Conservation (phyloP, 1,140 invertebrate species). For the Drosophila bifasciata region DNA sequence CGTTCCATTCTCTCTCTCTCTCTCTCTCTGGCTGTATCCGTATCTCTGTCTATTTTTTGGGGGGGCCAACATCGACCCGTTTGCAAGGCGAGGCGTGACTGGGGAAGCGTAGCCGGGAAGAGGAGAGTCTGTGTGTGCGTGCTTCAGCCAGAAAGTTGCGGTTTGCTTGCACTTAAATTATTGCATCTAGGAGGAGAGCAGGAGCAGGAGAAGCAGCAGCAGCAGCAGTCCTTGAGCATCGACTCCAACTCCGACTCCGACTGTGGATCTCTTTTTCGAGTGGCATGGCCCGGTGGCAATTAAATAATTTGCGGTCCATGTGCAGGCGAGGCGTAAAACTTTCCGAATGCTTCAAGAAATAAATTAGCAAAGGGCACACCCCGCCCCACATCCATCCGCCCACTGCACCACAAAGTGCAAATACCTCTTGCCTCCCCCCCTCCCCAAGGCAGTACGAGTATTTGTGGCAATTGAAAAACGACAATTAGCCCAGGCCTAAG, state of each 20-base stretch:
- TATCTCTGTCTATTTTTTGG: not conserved
- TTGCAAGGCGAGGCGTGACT: constrained; percentile 15
- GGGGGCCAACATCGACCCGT: constrained; percentile 11
- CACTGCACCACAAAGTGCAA: constrained; percentile 48
- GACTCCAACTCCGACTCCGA: not conserved
- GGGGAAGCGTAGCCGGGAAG: too few relatives aligned
- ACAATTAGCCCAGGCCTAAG: constrained; percentile 74
- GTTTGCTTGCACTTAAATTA: constrained; percentile 79
- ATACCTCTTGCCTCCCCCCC: too few relatives aligned
- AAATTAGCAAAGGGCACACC: constrained; percentile 55
- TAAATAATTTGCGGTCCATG: constrained; percentile 80
- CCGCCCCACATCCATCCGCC: not conserved
- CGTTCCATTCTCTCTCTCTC: not conserved
- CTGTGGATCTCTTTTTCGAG: constrained; percentile 25
- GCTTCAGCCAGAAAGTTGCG: constrained; percentile 67
- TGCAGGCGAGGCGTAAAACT: constrained; percentile 55
- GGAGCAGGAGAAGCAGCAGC: constrained; percentile 53
- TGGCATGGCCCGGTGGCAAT: constrained; percentile 58
- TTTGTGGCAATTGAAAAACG: constrained; percentile 77
- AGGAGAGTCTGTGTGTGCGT: constrained; percentile 37
- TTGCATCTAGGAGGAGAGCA: constrained; percentile 54
- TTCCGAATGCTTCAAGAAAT: constrained; percentile 61
- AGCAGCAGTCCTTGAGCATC: constrained; percentile 18
- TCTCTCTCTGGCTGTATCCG: not conserved
- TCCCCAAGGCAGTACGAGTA: not conserved